A percentile compares a stretch with the other conserved stretches of the same genome.
phyloP scores from a whole-genome alignment of 2,888 invertebrate species.

The Melolontha melolontha region DNA sequence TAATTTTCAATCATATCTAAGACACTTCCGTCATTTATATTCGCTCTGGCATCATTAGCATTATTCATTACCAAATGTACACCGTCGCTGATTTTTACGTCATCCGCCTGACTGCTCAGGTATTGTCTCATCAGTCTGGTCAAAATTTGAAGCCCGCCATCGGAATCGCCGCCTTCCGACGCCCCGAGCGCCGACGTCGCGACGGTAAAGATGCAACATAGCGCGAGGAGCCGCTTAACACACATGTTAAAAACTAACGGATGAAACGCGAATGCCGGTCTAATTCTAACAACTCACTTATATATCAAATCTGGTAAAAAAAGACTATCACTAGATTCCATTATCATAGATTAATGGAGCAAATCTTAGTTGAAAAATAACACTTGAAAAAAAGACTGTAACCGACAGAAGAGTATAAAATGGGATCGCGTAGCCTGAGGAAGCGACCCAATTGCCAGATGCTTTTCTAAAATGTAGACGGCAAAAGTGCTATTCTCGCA shows the following conservation, averaged over 20 bases:
- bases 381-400: conserved; percentile 11
- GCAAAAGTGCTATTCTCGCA: conserved; percentile 50
- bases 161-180: conserved; percentile 52
- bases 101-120: conserved; percentile 67
- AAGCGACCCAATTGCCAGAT: conserved; percentile 42
- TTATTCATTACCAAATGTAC: conserved; percentile 73
- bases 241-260: conserved; percentile 46
- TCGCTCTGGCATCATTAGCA: conserved; percentile 65
- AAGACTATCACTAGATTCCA: conserved; percentile 51
- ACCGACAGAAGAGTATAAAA: conserved; percentile 10
- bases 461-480: conserved; percentile 44
- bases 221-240: conserved; percentile 59
- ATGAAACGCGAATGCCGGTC: conserved; percentile 35
- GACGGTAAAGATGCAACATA: conserved; percentile 47
- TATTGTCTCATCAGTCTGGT: conserved; percentile 68
- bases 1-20: conserved; percentile 75
- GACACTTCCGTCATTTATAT: conserved; percentile 67
- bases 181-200: conserved; percentile 44
- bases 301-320: conserved; percentile 43
- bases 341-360: conserved; percentile 65
- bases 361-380: conserved; percentile 55
- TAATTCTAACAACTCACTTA: conserved; percentile 39
- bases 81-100: conserved; percentile 73
- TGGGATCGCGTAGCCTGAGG: conserved; percentile 43
- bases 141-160: conserved; percentile 57